phyloP scores from a whole-genome alignment of 2,888 invertebrate species.

The Drosophila birchii region DNA sequence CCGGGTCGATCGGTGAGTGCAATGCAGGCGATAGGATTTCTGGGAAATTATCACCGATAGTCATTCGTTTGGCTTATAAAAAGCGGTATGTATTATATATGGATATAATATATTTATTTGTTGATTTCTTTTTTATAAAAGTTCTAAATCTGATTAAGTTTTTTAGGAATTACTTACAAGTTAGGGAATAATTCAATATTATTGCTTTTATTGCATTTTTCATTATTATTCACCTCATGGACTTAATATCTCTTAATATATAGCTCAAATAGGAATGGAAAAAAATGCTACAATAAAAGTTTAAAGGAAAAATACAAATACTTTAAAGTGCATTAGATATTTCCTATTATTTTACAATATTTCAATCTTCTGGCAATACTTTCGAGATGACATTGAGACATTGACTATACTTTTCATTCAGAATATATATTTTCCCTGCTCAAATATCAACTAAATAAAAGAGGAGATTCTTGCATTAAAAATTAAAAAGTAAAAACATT shows the following conservation, averaged over 20 bases:
- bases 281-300: no score
- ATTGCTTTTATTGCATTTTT: no score
- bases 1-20: background rate
- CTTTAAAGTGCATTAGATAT: no score
- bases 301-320: no score
- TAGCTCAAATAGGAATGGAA: no score
- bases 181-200: background rate
- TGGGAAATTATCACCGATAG: background rate
- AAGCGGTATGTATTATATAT: background rate
- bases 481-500: background rate
- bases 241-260: no score
- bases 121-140: background rate
- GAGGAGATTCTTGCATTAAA: background rate
- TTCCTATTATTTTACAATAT: no score
- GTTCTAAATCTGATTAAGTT: background rate
- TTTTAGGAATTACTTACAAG: background rate
- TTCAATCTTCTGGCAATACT: no score
- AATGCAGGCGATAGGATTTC: background rate
- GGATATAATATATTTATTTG: background rate
- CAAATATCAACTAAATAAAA: background rate
- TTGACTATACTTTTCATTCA: no score
- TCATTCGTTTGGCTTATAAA: background rate
- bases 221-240: no score
- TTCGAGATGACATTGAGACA: no score
- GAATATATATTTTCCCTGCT: background rate